Evolutionary conservation across 1,140 invertebrate genomes (phyloP), one percentile per base, ranked within the genome.

Genomic region (Nasonia giraulti): DNA sequence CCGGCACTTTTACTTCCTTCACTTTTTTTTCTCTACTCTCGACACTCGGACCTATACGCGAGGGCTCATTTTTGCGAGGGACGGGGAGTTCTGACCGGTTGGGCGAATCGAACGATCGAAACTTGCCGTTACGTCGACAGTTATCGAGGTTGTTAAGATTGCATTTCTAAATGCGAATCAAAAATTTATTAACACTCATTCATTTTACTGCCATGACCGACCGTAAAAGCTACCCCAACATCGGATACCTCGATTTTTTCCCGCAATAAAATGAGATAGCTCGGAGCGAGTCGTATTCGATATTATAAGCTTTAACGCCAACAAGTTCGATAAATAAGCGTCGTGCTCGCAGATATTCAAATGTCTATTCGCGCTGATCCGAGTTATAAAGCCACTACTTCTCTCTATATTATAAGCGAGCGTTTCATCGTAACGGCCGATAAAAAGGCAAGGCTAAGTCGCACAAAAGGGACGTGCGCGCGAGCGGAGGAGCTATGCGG

Each of bases 361-460:
- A 71, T 71, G 23, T 10, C 12, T 14, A 27, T 27, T 10, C 68
- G 68, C 23, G 31, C 27, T 69, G 27, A 33, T 7, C 68, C 20
- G 14, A 62, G 17, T 62, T 62, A n/a, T 71, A 31, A 4, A 33
- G 27, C 27, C 10, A n/a, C n/a, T 0, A n/a, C 27, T 71, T 62
- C 68, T 2, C 68, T 71, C 31, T 8, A 10, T 17, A 31, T 5
- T 71, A 12, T 31, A 11, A 11, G 11, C 23, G 50, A n/a, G 8
- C 12, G 23, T 31, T 50, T 83, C 55, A 69, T n/a, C 23, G 37
- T 47, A n/a, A 33, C 11, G 33, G 0, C n/a, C 37, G 31, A 82
- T 82, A 82, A 82, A 82, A 76, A 44, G 80, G 50, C 74, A 37
- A 55, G 11, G 50, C 66, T 74, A 82, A 71, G 68, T 73, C 68